Evolutionary conservation across 2,888 invertebrate genomes (phyloP).

Genomic region (Cosmopolites sordidus): DNA sequence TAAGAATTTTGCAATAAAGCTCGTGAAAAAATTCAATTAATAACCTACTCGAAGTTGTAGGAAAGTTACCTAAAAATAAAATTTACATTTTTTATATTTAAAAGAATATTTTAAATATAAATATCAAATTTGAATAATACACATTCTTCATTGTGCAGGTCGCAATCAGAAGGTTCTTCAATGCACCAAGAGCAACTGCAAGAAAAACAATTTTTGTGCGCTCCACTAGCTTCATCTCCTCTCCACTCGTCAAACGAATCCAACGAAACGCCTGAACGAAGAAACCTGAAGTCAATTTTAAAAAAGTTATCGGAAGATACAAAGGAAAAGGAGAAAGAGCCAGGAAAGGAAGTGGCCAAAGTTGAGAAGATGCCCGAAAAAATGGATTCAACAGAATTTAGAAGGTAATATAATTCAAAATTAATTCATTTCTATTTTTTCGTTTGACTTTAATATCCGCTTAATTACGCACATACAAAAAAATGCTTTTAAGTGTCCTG

Average conservation of each 20-base stretch:
- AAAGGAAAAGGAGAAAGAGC: constrained; percentile 29
- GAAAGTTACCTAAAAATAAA: too few relatives aligned
- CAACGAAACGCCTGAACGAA: constrained; percentile 77
- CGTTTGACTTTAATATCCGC: too few relatives aligned
- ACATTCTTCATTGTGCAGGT: constrained; percentile 50
- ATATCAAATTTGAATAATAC: too few relatives aligned
- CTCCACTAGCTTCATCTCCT: constrained; percentile 38
- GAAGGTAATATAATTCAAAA: constrained; percentile 48
- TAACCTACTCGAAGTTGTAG: too few relatives aligned
- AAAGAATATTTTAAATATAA: too few relatives aligned
- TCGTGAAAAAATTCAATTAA: too few relatives aligned
- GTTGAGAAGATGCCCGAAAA: constrained; percentile 36
- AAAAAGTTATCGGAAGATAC: constrained; percentile 74
- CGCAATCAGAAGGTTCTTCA: constrained; percentile 77
- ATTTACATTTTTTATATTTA: too few relatives aligned
- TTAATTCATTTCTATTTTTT: neutral
- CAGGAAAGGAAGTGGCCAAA: constrained; percentile 6
- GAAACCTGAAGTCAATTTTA: constrained; percentile 78
- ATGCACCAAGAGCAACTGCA: constrained; percentile 47
- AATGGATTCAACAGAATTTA: constrained; percentile 56
- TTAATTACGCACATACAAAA: too few relatives aligned
- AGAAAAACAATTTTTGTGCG: constrained; percentile 36
- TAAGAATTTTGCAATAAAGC: too few relatives aligned
- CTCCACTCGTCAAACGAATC: constrained; percentile 60
- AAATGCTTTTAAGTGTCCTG: too few relatives aligned